Evolutionary conservation across 2,888 invertebrate genomes (phyloP), one percentile per base, ranked within the genome.

Genomic region (Athalia circularis): DNA sequence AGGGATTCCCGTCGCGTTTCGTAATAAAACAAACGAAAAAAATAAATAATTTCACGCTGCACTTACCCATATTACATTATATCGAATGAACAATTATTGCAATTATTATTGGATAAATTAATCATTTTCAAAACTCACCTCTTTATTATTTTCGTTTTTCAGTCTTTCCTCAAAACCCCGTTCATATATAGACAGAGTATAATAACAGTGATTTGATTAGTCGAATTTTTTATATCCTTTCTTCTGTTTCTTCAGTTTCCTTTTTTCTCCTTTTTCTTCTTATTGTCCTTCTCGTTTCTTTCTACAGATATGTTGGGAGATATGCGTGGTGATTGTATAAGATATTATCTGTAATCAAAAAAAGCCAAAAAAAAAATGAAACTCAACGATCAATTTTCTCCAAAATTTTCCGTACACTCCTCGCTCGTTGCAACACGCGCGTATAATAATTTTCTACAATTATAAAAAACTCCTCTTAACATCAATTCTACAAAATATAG

Each of bases 301-400:
- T 65, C 70, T 50, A 45, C 52, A 50, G 79, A 79, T 79, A 79
- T 79, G 79, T 79, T 74, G 67, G 45, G 65, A 65, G 79, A 79
- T 79, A 79, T 79, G 79, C 74, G 74, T 45, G 67, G 79, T 67
- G 79, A 50, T 78, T 72, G 15, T 13, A 72, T 65, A 29, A 29
- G 29, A 29, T 48, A 48, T 52, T 43, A 68, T 72, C 72, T 72
- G 72, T 8, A 72, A 72, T 50, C 13, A 72, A 11, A 13, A 13
- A 72, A 59, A 47, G 29, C 29, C 1, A n/a, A 9, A n/a, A n/a
- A 3, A n/a, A 65, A 11, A n/a, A n/a, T n/a, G 29, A 29, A 29
- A 29, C 29, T 29, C 29, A 29, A 29, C 29, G 29, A 29, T 29
- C 29, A 29, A 29, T 29, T 29, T 29, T 29, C 2, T 29, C 2